phyloP scores from a whole-genome alignment of 2,797 vertebrate species.

The Chelmon rostratus region DNA sequence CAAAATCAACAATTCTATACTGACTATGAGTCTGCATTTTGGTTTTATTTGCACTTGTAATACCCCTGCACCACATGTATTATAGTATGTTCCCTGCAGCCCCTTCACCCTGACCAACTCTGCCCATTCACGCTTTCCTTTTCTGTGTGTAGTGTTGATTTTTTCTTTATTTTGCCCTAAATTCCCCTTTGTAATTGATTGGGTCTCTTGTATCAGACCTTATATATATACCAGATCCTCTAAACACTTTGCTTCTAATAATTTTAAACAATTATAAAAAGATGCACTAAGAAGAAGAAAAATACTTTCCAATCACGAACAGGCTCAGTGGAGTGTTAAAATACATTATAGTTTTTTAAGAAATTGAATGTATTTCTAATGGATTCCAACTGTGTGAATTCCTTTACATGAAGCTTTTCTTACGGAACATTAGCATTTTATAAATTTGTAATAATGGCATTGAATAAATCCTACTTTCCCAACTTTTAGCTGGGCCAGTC shows the following conservation, averaged over 20 bases:
- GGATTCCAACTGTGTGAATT: constrained; percentile 71
- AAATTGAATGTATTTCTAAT: constrained; percentile 86
- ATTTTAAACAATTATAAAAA: constrained; percentile 45
- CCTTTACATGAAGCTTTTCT: constrained; percentile 76
- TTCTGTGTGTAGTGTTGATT: constrained; percentile 10
- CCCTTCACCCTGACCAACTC: constrained; percentile 4
- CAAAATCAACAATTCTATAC: neutral
- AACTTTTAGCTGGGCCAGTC: constrained; percentile 35
- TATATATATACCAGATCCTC: constrained; percentile 51
- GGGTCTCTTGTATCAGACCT: constrained; percentile 26
- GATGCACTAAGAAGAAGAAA: constrained; percentile 70
- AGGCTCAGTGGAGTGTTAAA: constrained; percentile 60
- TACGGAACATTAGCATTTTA: constrained; percentile 80
- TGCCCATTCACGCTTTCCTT: constrained; percentile 11
- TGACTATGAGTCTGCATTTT: constrained; percentile 6
- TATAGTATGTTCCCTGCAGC: neutral
- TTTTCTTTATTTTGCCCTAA: constrained; percentile 40
- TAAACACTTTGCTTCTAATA: constrained; percentile 54
- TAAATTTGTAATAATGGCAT: constrained; percentile 82
- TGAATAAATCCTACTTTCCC: constrained; percentile 85
- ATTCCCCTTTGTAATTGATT: constrained; percentile 43
- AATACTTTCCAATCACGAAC: constrained; percentile 62
- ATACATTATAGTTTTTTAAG: constrained; percentile 76
- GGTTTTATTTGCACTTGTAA: constrained; percentile 14
- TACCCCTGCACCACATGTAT: constrained; percentile 24